Evolutionary conservation across 1,140 invertebrate genomes (phyloP).

Genomic region (Drosophila chauvacae): DNA sequence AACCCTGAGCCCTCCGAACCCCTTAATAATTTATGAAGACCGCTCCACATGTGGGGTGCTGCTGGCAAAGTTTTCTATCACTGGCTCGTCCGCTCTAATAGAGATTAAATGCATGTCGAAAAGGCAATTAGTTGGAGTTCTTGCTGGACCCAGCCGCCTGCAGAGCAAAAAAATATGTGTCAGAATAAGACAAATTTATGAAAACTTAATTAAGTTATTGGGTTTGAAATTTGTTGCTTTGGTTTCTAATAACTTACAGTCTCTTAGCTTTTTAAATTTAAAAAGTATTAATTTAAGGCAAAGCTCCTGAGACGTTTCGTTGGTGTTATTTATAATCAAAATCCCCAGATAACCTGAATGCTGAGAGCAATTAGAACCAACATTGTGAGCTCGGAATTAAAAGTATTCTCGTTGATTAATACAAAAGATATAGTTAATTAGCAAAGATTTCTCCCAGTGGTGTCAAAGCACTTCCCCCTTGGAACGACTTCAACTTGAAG

Average conservation of each 20-base stretch:
- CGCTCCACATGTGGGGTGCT: constrained; percentile 57
- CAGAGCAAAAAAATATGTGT: not conserved
- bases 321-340: too few relatives aligned
- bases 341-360: too few relatives aligned
- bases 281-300: too few relatives aligned
- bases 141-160: constrained; percentile 31
- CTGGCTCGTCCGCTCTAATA: constrained; percentile 69
- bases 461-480: not conserved
- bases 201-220: too few relatives aligned
- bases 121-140: constrained; percentile 81
- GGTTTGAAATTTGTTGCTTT: not conserved
- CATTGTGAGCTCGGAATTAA: too few relatives aligned
- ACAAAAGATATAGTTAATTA: not conserved
- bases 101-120: constrained; percentile 84
- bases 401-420: not conserved
- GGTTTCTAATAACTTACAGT: not conserved
- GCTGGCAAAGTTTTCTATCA: constrained; percentile 69
- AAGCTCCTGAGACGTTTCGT: too few relatives aligned
- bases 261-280: too few relatives aligned
- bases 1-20: constrained; percentile 48
- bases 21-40: constrained; percentile 80
- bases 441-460: not conserved
- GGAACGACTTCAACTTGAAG: not conserved
- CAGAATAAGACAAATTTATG: not conserved
- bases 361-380: too few relatives aligned